Base-by-base conservation (phyloP, 2,888 invertebrate species). In the Cephonodes hylas region DNA sequence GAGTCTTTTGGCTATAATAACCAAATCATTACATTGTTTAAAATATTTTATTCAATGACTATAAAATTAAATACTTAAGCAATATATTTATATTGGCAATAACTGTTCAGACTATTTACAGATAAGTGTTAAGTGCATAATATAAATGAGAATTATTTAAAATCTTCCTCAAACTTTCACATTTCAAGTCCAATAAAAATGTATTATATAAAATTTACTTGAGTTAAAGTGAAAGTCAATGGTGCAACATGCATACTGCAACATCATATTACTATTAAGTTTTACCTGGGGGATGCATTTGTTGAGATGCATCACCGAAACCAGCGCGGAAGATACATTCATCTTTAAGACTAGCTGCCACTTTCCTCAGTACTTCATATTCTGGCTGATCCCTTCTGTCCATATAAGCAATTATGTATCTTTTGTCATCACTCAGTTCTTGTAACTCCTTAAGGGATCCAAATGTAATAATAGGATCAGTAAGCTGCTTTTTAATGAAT, bases 281-380 rank as follows among this genome's bases (percentile, higher is more conserved):
- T 34, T 81, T 89, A 95, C 95, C 94, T 72, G 96, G 95, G 15
- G 97, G 97, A 89, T 97, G 97, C 97, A 97, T 97, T 71, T 95
- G 94, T 70, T 93, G 93, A 20, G 96, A 95, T 0, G 95, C 95
- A 66, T 96, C 96, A 13, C 98, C 99, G 88, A 98, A 96, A 0
- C 98, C 98, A 76, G 95, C 96, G 85, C 97, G 96, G 83, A 99
- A 99, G 67, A 96, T 94, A 80, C 99, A 99, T 79, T 99, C 99
- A 80, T 99, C 98, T 81, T 99, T 96, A 7, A 99, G 93, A 79
- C 96, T 96, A 5, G 95, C 95, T 0, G 99, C 97, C 4, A 97
- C 96, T 77, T 95, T 94, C 58, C 96, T 93, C 81, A 97, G 96
- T 59, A 94, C 94, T 70, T 95, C 94, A 85, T 97, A 98, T 77